These are phyloP conservation scores for Grantiella picta DNA, from an alignment of 2,113 vertebrate species.

Conservation along the genomic window DNA sequence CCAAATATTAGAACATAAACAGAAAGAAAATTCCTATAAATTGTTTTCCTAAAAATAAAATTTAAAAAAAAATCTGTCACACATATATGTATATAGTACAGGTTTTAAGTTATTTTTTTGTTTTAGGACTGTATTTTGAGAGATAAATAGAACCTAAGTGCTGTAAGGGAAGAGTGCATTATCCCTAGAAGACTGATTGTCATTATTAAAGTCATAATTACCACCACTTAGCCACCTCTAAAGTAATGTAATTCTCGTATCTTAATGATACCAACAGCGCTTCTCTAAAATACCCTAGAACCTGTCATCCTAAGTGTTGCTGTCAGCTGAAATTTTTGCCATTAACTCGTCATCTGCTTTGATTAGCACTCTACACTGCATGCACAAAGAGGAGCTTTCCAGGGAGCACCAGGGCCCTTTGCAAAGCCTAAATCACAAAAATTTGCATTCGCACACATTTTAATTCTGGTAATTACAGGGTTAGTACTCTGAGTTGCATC, in stretches of 20 bases:
- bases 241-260: not conserved
- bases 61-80: not conserved
- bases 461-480: not conserved
- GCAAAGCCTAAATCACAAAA: not conserved
- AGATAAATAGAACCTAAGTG: not conserved
- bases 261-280: not conserved
- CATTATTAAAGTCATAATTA: not conserved
- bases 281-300: not conserved
- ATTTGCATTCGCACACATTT: not conserved
- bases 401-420: not conserved
- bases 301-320: not conserved
- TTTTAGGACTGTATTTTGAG: not conserved
- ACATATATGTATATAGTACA: not conserved
- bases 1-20: not conserved
- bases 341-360: not conserved
- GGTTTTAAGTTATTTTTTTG: not conserved
- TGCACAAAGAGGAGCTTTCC: not conserved
- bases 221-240: not conserved
- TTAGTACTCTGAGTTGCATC: not conserved
- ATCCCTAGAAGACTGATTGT: not conserved
- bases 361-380: not conserved
- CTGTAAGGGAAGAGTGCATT: not conserved
- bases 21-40: not conserved
- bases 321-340: not conserved
- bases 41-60: not conserved